phyloP scores from a whole-genome alignment of 2,888 invertebrate genomes.

The Philonicus albiceps region DNA sequence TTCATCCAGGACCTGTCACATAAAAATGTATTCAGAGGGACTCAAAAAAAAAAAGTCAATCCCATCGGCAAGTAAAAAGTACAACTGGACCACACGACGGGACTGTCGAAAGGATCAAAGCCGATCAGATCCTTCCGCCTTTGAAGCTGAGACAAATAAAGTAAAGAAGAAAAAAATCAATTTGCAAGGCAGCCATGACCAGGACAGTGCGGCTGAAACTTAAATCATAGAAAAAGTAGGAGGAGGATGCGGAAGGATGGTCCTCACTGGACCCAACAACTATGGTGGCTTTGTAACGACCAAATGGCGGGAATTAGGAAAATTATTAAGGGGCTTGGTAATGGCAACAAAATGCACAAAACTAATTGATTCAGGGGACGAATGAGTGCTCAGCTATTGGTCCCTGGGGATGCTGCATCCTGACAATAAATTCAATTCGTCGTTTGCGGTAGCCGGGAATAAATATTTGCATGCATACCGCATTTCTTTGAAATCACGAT shows the following conservation, averaged over 20 bases:
- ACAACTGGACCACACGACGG: neutral
- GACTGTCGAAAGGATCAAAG: neutral
- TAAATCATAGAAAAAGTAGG: neutral
- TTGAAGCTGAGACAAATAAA: neutral
- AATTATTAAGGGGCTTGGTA: conserved; percentile 35
- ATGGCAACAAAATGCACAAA: conserved; percentile 62
- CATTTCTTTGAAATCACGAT: neutral
- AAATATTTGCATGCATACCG: neutral
- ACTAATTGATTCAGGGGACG: conserved; percentile 62
- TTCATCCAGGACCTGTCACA: neutral
- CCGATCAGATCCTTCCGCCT: neutral
- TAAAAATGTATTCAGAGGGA: neutral
- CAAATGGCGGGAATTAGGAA: neutral
- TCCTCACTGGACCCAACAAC: neutral
- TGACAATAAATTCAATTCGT: neutral
- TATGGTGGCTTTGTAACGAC: conserved; percentile 6
- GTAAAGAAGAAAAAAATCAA: neutral
- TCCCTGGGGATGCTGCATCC: neutral
- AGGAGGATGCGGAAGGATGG: neutral
- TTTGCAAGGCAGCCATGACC: conserved; percentile 34
- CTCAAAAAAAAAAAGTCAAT: conserved; percentile 19
- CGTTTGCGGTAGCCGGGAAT: neutral
- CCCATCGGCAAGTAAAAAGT: neutral
- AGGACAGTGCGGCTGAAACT: neutral
- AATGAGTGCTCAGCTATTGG: neutral